Evolutionary conservation across 53 echinoderm and acorn worm species (phyloP), one percentile per base, ranked within the genome.

Genomic region (Pentamera pediparva): DNA sequence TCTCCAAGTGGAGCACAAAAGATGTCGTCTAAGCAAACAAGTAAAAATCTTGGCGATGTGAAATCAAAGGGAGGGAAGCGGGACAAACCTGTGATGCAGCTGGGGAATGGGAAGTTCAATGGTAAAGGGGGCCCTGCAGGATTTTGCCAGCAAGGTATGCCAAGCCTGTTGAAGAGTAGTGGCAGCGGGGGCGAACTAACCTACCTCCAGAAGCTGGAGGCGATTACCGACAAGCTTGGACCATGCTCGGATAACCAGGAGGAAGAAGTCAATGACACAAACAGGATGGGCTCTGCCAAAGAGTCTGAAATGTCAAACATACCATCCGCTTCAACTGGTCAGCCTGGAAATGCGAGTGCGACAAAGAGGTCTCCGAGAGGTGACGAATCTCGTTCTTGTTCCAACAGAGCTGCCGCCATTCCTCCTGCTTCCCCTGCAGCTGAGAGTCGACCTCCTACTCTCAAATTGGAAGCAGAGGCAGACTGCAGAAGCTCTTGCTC

Each of bases 131-230:
- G n/a, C n/a, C n/a, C n/a, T n/a, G n/a, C n/a, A n/a, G n/a, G n/a
- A n/a, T n/a, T n/a, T n/a, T n/a, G n/a, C n/a, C n/a, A n/a, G n/a
- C n/a, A n/a, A n/a, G n/a, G n/a, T n/a, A n/a, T n/a, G n/a, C n/a
- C n/a, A n/a, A n/a, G n/a, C n/a, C n/a, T n/a, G n/a, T n/a, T n/a
- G n/a, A n/a, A n/a, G n/a, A n/a, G n/a, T n/a, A n/a, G n/a, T n/a
- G n/a, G n/a, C n/a, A n/a, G n/a, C n/a, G n/a, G n/a, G 13, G 30
- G 67, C 29, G 37, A 67, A 43, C 20, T 72, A 20, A 72, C 73
- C 29, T 53, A 52, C 3, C 17, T 72, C 2, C 73, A 72, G 21
- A 72, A 54, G 20, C 38, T 72, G 26, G 73, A 72, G 34, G 73
- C 73, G 1, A 53, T 72, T 37, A 72, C 73, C 1, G 73, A 72